Conservation (phyloP, 2,888 invertebrate species). For the Scelioninae gen. 1 region DNA sequence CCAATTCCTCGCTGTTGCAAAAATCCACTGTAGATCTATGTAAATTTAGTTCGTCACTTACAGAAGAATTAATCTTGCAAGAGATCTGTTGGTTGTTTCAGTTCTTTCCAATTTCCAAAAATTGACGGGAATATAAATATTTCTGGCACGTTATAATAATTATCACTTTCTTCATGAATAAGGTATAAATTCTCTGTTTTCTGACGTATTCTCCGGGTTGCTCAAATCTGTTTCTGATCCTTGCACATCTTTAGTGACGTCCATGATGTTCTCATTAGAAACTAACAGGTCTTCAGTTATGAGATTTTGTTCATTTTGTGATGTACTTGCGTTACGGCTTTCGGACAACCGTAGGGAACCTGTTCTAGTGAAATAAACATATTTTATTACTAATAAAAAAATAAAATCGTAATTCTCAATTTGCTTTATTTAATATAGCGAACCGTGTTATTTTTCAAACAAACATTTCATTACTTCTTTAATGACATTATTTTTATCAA, state of each 20-base stretch:
- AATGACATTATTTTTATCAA: too few relatives aligned
- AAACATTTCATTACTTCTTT: too few relatives aligned
- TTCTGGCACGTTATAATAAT: slow-evolving; percentile 9
- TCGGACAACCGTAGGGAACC: too few relatives aligned
- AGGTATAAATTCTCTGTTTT: background rate
- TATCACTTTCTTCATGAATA: slow-evolving; percentile 12
- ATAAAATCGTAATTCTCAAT: too few relatives aligned
- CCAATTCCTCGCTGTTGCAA: slow-evolving; percentile 1
- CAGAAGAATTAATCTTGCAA: slow-evolving; percentile 6
- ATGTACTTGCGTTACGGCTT: too few relatives aligned
- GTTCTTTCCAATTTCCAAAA: slow-evolving; percentile 21
- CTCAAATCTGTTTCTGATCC: background rate
- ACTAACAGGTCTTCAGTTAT: background rate
- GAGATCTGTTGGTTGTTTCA: slow-evolving; percentile 10
- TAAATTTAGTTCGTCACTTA: slow-evolving; percentile 10
- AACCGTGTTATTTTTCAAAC: too few relatives aligned
- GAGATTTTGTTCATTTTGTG: too few relatives aligned
- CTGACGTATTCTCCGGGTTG: background rate
- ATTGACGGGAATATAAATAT: slow-evolving; percentile 20
- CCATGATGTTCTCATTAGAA: slow-evolving; percentile 4
- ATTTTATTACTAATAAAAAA: too few relatives aligned
- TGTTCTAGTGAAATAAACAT: too few relatives aligned
- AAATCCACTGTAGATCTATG: slow-evolving; percentile 3
- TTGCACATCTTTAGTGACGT: slow-evolving; percentile 2
- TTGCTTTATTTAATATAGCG: too few relatives aligned